Percentiles rank a stretch among this genome's conserved stretches.
These are phyloP conservation scores for Rugalucina vietnamica DNA, from an alignment of 2,888 invertebrate genomes.

Conservation along the genomic window DNA sequence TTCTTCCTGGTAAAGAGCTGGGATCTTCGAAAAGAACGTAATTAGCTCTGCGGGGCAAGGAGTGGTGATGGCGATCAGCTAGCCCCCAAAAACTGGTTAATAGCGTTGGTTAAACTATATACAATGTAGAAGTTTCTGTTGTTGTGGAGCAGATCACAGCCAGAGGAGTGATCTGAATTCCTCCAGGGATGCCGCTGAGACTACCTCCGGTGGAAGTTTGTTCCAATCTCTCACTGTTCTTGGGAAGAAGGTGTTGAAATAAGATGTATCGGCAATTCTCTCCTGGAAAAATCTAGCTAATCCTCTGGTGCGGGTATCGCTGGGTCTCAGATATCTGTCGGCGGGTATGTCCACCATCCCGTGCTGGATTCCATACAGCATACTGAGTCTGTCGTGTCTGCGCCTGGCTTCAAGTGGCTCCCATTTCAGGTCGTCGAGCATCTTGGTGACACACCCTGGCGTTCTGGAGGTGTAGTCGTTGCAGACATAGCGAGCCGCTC, in stretches of 20 bases:
- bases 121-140: no score
- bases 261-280: background rate
- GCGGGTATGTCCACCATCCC: background rate
- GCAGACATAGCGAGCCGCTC: background rate
- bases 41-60: no score
- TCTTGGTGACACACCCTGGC: background rate
- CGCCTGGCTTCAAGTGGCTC: background rate
- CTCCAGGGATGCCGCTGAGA: constrained; percentile 13
- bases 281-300: background rate
- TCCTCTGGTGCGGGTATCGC: background rate
- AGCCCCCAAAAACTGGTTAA: no score
- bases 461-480: background rate
- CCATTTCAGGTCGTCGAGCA: background rate
- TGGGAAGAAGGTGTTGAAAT: background rate
- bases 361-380: background rate
- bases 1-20: no score
- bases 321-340: background rate
- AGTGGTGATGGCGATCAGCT: no score
- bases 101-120: background rate
- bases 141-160: background rate
- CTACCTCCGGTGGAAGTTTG: constrained; percentile 5
- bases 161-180: constrained; percentile 21
- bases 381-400: background rate
- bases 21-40: no score
- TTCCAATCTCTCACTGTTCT: background rate